Evolutionary conservation across 2,113 vertebrate genomes (phyloP).

Genomic region (Pseudonaja textilis): DNA sequence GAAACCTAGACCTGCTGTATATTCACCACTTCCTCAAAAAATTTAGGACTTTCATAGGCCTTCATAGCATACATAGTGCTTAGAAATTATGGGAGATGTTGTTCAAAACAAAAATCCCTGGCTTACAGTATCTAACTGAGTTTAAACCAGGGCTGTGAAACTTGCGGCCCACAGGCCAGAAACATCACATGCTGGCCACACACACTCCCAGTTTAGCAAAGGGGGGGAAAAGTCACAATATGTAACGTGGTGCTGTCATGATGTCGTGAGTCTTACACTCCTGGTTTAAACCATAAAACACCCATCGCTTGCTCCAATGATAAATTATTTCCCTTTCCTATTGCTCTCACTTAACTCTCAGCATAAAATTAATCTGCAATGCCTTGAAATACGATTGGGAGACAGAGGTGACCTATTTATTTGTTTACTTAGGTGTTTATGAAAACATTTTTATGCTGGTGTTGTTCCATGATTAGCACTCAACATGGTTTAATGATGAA

Average conservation of each 20-base stretch:
- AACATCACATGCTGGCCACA: too few relatives aligned
- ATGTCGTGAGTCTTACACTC: too few relatives aligned
- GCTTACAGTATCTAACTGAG: not conserved
- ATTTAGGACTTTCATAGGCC: not conserved
- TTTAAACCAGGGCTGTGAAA: not conserved
- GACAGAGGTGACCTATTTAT: not conserved
- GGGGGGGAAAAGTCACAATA: too few relatives aligned
- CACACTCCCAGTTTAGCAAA: too few relatives aligned
- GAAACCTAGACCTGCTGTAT: not conserved
- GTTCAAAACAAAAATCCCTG: not conserved
- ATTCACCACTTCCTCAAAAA: not conserved
- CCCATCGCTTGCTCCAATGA: not conserved
- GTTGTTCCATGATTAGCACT: not conserved
- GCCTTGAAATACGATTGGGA: not conserved
- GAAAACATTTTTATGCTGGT: not conserved
- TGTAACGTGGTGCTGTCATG: too few relatives aligned
- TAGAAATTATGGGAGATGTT: not conserved
- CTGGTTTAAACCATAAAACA: not conserved
- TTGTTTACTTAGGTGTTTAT: not conserved
- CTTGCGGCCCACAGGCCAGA: too few relatives aligned
- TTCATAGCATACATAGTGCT: not conserved
- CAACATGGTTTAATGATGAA: not conserved
- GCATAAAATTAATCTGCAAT: not conserved
- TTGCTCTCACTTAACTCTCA: not conserved
- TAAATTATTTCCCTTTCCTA: not conserved